Evolutionary conservation across 2,113 vertebrate genomes (phyloP), one percentile per base, ranked within the genome.

Genomic region (Benitochromis conjunctus): DNA sequence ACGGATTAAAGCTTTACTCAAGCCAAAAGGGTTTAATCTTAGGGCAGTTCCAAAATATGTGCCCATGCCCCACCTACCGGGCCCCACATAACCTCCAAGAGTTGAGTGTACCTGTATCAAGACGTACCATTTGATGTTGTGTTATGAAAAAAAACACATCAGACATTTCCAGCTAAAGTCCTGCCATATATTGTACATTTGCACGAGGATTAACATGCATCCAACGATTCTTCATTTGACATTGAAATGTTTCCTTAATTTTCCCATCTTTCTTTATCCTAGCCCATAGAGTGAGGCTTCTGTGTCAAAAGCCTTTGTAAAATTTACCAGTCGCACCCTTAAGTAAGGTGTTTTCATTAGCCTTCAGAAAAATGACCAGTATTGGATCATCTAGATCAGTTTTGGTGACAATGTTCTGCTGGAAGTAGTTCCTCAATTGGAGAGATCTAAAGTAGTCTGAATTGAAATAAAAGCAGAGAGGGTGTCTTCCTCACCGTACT

Each of bases 401-500:
- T 62, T 29, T 36, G 31, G 58, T 62, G 16, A 62, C 29, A 62
- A 62, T 19, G 29, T 62, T 36, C 29, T 62, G 58, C 29, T 60
- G 9, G 58, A 34, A 34, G 29, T 34, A 62, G 58, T 9, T 62
- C 29, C 29, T 62, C 31, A 34, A 34, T 34, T 62, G 29, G 58
- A 34, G 16, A 62, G 19, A 34, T 62, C 29, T 62, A 62, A 62
- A 62, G 19, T 34, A 62, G 16, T 62, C 58, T 62, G 29, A 62
- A 62, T 62, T 34, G 6, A 26, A 26, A 26, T 51, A 8, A 18
- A 54, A 9, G 16, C 38, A 51, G 51, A 54, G 8, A 19, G 41
- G 26, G 7, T 9, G 24, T 64, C 31, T 5, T 77, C 29, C 97
- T 96, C 92, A 99, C 98, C 98, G 0, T 99, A 98, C 94, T 99